Base-by-base conservation (phyloP, 2,888 invertebrate genomes). In the Autographa pulchrina region DNA sequence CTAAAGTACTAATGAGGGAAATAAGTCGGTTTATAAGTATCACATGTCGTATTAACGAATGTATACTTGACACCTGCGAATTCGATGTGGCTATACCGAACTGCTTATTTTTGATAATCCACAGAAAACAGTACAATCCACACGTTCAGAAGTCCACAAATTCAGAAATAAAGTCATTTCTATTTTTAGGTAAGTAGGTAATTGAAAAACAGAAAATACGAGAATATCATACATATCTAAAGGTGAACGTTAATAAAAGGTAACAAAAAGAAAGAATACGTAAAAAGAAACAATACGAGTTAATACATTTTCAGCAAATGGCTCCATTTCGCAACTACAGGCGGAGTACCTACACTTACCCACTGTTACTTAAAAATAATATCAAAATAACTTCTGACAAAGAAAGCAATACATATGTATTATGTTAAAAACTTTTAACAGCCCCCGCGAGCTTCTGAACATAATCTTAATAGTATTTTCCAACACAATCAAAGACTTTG, bases 381-480 rank as follows among this genome's bases (percentile, higher is more conserved):
- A 18, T 35, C 7, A 18, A 11, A 4, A 32, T 58, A 62, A 60
- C 54, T 20, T 48, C 48, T 48, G 48, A 31, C 6, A 6, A 20
- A 32, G 41, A 62, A 56, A 41, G 0, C 14, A 59, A 7, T 35
- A 54, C 32, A 35, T 48, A 48, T 48, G 32, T 8, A 11, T 54
- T 9, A 35, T 35, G 13, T 63, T 11, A 35, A 0, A 64, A 70
- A 65, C n/a, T 58, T 43, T 16, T 31, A 58, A 63, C 61, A 75
- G 14, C 1, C 31, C 31, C 31, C n/a, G 31, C 38, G 41, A 59
- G 43, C 11, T 58, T 52, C 9, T 5, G 13, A 54, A n/a, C 32
- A 18, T 14, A 61, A 71, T 52, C 65, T 63, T 63, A 8, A 25
- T 48, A 48, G 20, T 18, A 52, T 48, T 48, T 25, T 54, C 32